These are phyloP conservation scores for Galaxias olidus DNA, from an alignment of 2,797 vertebrate species.

Conservation along the genomic window DNA sequence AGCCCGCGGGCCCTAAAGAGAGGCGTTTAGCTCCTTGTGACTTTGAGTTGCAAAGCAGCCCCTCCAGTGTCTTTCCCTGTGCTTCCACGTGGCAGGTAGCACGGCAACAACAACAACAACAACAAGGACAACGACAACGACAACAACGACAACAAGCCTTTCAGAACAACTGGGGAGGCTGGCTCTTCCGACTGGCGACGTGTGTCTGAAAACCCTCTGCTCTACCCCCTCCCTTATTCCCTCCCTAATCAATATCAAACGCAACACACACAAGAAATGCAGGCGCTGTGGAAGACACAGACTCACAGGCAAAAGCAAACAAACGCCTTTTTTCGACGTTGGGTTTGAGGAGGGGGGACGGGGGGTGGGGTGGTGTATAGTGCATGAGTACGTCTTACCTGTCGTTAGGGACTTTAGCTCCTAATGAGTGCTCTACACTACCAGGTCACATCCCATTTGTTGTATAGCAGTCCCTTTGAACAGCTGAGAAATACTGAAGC, in stretches of 20 bases:
- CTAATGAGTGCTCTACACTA: conserved; percentile 95
- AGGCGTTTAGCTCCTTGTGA: conserved; percentile 71
- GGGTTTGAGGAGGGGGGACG: conserved; percentile 63
- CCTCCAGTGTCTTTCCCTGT: conserved; percentile 50
- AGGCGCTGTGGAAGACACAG: conserved; percentile 66
- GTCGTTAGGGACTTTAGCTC: conserved; percentile 88
- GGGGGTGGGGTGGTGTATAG: too few species aligned
- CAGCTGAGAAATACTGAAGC: conserved; percentile 90
- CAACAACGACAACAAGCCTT: conserved; percentile 63
- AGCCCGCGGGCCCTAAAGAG: conserved; percentile 65
- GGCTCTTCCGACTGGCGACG: conserved; percentile 67
- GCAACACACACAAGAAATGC: conserved; percentile 58
- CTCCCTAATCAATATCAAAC: conserved; percentile 81
- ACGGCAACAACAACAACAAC: conserved; percentile 59
- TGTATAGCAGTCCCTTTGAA: conserved; percentile 94
- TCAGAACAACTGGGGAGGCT: conserved; percentile 41
- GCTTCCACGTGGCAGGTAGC: conserved; percentile 41
- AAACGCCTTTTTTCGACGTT: conserved; percentile 71
- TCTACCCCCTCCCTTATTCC: conserved; percentile 71
- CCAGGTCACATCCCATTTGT: conserved; percentile 95
- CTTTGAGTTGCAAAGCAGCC: conserved; percentile 69
- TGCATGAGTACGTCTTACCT: conserved; percentile 84
- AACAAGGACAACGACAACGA: too few species aligned
- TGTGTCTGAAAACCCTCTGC: conserved; percentile 56
- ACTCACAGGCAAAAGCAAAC: conserved; percentile 71